These are phyloP conservation scores for Potorous gilbertii DNA, from an alignment of 2,797 vertebrate genomes.

Conservation along the genomic window DNA sequence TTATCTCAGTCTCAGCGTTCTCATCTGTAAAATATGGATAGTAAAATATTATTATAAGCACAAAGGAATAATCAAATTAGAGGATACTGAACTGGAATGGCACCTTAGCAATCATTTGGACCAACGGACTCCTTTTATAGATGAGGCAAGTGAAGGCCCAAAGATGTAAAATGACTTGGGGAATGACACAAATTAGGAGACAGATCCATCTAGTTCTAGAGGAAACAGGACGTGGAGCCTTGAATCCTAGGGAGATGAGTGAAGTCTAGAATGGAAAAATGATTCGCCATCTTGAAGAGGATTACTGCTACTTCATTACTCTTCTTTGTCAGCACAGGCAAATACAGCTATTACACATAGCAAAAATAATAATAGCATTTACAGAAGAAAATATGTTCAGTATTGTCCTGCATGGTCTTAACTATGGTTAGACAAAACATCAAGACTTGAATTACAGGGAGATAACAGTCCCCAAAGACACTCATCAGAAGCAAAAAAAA, in stretches of 20 bases:
- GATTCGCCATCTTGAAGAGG: background rate
- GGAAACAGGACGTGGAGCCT: background rate
- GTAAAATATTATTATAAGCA: background rate
- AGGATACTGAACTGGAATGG: background rate
- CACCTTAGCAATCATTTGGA: background rate
- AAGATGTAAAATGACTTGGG: background rate
- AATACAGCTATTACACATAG: background rate
- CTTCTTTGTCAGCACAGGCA: background rate
- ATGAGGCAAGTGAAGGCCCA: background rate
- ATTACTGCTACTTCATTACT: background rate
- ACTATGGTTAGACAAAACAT: background rate
- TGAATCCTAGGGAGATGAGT: background rate
- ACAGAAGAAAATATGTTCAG: background rate
- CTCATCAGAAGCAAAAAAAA: background rate
- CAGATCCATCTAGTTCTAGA: background rate
- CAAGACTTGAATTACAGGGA: background rate
- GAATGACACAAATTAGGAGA: background rate
- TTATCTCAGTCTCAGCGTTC: background rate
- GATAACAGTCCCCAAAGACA: background rate
- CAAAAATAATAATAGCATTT: background rate
- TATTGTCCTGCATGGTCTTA: background rate
- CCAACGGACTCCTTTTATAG: background rate
- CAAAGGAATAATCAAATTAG: background rate
- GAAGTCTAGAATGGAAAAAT: background rate
- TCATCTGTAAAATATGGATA: background rate